Conservation (phyloP, 2,113 vertebrate species). For the Apteryx owenii region DNA sequence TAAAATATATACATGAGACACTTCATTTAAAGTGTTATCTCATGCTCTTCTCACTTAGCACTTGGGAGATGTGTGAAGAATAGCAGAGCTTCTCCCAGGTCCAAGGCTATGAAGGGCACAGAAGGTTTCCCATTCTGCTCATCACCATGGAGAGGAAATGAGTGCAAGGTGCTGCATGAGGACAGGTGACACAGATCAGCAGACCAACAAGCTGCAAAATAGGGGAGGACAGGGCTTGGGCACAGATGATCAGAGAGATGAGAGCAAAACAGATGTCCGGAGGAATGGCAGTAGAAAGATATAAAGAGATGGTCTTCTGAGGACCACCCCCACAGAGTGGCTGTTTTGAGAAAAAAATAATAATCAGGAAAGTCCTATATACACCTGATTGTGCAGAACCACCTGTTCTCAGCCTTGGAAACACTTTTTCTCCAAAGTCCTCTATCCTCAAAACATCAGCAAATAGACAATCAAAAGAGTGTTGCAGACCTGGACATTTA, state of each 20-base stretch:
- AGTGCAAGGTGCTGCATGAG: not conserved
- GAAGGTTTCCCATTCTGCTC: not conserved
- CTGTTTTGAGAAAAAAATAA: not conserved
- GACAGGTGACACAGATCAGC: not conserved
- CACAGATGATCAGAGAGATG: no score
- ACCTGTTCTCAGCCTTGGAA: not conserved
- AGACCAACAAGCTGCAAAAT: not conserved
- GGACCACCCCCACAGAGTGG: not conserved
- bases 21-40: not conserved
- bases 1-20: not conserved
- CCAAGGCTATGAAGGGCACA: not conserved
- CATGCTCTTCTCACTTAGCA: not conserved
- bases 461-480: not conserved
- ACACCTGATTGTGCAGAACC: not conserved
- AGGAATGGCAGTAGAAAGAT: not conserved
- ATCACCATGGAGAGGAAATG: accelerated
- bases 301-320: not conserved
- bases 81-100: not conserved
- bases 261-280: not conserved
- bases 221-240: no score
- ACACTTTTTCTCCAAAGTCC: not conserved
- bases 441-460: not conserved
- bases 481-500: not conserved
- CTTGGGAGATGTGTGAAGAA: not conserved
- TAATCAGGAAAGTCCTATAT: not conserved